Percentiles rank a stretch among this genome's conserved stretches.
Evolutionary conservation across 2,888 invertebrate species (phyloP).

Genomic region (Agriotes lineatus): DNA sequence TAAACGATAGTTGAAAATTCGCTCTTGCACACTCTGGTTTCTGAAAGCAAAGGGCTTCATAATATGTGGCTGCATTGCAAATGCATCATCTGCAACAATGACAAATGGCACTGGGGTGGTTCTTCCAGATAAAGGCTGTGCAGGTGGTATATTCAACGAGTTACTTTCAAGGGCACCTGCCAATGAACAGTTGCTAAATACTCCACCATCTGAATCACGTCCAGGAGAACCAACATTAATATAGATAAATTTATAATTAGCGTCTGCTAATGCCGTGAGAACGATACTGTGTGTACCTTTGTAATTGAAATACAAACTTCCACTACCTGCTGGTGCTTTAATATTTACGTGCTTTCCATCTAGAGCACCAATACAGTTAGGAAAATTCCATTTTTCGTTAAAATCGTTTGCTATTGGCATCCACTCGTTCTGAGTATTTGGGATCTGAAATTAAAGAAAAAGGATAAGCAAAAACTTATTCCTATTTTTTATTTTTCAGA

Average conservation of each 20-base stretch:
- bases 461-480: too few species aligned
- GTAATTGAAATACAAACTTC: conserved; percentile 1
- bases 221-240: conserved; percentile 13
- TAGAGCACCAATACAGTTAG: neutral
- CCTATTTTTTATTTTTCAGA: too few species aligned
- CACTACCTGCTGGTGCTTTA: conserved; percentile 8
- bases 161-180: conserved; percentile 9
- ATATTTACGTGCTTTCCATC: conserved; percentile 2
- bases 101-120: conserved; percentile 11
- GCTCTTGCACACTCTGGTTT: conserved; percentile 3
- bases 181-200: conserved; percentile 14
- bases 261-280: neutral
- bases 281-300: conserved; percentile 10
- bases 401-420: neutral
- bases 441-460: conserved; percentile 1
- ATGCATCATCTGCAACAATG: conserved; percentile 1
- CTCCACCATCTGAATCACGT: conserved; percentile 4
- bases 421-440: conserved; percentile 3
- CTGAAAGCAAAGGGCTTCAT: conserved; percentile 35
- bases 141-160: conserved; percentile 11
- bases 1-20: conserved; percentile 5
- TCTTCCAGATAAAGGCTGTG: conserved; percentile 8
- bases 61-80: conserved; percentile 26
- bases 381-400: conserved; percentile 1
- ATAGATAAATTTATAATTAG: conserved; percentile 15